phyloP scores from a whole-genome alignment of 2,113 vertebrate genomes.

The Microtus richardsoni region DNA sequence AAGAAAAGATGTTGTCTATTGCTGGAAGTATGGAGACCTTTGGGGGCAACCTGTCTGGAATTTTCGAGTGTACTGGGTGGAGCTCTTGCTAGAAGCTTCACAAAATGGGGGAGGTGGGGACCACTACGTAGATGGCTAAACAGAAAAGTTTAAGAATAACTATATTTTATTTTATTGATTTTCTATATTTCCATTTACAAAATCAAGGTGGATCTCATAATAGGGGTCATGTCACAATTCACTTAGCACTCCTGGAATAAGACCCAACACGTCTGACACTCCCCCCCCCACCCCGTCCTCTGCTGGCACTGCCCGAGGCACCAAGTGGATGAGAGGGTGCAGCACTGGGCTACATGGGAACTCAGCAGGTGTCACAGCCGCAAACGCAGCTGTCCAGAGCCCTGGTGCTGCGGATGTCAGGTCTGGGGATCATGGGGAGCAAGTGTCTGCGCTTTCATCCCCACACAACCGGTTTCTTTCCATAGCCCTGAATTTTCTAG shows the following conservation, averaged over 20 bases:
- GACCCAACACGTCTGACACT: background rate
- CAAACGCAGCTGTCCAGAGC: background rate
- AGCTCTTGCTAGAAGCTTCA: background rate
- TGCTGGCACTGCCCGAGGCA: rapidly evolving
- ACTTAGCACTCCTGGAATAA: background rate
- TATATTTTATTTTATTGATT: background rate
- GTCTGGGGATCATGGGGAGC: too few species aligned
- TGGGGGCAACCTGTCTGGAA: rapidly evolving
- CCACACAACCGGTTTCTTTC: background rate
- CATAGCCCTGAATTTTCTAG: background rate
- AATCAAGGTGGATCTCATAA: background rate
- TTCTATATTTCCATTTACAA: background rate
- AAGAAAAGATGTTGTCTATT: background rate
- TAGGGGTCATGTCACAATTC: background rate
- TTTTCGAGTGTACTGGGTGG: background rate
- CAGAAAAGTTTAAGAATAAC: background rate
- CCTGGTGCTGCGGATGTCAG: background rate
- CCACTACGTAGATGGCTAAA: rapidly evolving
- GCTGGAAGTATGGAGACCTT: background rate
- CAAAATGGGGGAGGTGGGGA: background rate
- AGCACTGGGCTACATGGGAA: background rate
- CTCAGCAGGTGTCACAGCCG: background rate
- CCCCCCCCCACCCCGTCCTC: too few species aligned
- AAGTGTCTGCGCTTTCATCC: background rate
- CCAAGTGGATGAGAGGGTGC: background rate